Evolutionary conservation across 2,113 vertebrate species (phyloP).

Genomic region (Terrapene triunguis): DNA sequence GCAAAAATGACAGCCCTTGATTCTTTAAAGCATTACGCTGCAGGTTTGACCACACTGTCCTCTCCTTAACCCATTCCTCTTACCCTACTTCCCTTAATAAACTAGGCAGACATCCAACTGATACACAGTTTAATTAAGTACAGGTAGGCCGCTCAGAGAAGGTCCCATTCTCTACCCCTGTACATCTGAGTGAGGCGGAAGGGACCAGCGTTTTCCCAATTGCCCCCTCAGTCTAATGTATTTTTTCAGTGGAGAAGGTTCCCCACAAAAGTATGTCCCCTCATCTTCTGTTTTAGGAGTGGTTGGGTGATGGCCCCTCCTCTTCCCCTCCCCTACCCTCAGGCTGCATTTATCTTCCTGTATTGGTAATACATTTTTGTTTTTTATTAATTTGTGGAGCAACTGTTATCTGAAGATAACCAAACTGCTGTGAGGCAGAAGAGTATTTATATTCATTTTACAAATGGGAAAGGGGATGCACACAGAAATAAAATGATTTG

Average conservation of each 20-base stretch:
- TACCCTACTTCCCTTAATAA: constrained; percentile 7
- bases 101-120: background rate
- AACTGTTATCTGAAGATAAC: constrained; percentile 47
- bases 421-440: constrained; percentile 36
- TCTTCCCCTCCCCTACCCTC: background rate
- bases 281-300: background rate
- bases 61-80: constrained; percentile 57
- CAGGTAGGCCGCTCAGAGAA: background rate
- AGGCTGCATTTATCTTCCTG: background rate
- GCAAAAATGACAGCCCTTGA: background rate
- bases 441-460: background rate
- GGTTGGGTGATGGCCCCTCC: background rate
- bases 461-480: background rate
- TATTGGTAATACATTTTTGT: constrained; percentile 29
- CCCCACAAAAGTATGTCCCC: background rate
- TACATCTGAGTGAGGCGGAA: background rate
- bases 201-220: too few species aligned
- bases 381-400: constrained; percentile 43
- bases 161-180: background rate
- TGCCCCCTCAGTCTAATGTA: background rate
- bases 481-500: constrained; percentile 31
- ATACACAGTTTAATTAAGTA: constrained; percentile 24
- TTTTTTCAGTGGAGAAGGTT: background rate
- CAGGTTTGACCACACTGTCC: constrained; percentile 14
- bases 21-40: background rate